These are phyloP conservation scores for Onychostoma macrolepis DNA, from an alignment of 2,113 vertebrate species.

Conservation along the genomic window DNA sequence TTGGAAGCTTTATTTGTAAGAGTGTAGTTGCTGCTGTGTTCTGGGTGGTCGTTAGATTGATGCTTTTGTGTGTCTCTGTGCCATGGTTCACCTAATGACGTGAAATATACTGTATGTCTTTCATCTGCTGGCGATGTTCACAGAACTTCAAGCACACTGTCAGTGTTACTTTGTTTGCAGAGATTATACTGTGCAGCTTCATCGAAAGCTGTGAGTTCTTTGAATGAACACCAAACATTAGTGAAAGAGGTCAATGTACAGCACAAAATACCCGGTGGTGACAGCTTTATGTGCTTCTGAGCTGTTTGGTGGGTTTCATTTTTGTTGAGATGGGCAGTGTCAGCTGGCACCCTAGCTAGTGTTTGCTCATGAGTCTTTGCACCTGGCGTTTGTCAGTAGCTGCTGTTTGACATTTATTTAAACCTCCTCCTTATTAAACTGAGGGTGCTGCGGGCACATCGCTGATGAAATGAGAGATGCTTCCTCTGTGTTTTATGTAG, in stretches of 20 bases:
- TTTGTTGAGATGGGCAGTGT: neutral
- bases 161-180: neutral
- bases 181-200: neutral
- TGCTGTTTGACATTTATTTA: neutral
- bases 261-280: neutral
- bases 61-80: neutral
- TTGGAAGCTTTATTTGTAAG: no score
- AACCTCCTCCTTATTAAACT: neutral
- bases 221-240: neutral
- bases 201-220: neutral
- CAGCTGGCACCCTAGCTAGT: neutral
- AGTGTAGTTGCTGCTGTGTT: neutral
- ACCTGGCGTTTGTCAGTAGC: neutral
- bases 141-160: neutral
- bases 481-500: neutral
- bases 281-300: neutral
- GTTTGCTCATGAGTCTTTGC: constrained; percentile 1
- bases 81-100: neutral
- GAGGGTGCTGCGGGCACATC: neutral
- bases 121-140: neutral
- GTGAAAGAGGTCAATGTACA: neutral
- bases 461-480: neutral
- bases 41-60: neutral
- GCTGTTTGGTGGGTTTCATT: neutral
- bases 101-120: neutral